phyloP scores from a whole-genome alignment of 1,140 invertebrate genomes.

The Hylaeus anthracinus region DNA sequence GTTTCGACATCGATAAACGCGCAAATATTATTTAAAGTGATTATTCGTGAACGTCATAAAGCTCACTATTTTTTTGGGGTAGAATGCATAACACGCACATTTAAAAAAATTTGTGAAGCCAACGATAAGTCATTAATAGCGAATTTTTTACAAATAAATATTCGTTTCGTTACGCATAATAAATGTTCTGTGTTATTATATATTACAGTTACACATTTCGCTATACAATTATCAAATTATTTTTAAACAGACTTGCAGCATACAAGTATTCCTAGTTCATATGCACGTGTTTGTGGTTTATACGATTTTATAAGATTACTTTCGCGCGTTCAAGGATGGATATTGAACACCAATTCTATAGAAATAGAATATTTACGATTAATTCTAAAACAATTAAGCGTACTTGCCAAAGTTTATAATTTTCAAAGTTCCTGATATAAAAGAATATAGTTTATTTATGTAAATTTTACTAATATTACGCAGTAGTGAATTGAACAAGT shows the following conservation, averaged over 20 bases:
- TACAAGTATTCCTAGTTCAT: background rate
- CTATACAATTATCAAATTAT: slow-evolving; percentile 22
- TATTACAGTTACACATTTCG: background rate
- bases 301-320: background rate
- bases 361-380: background rate
- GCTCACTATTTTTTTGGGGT: background rate
- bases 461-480: slow-evolving; percentile 14
- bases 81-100: background rate
- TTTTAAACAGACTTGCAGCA: slow-evolving; percentile 14
- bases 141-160: background rate
- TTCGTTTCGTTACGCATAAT: background rate
- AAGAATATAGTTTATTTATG: background rate
- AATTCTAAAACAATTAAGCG: background rate
- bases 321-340: background rate
- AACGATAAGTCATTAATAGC: background rate
- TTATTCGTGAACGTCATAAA: background rate
- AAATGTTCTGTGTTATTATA: background rate
- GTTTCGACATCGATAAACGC: background rate
- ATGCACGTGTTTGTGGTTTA: background rate
- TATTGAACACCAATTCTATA: background rate
- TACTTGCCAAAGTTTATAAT: slow-evolving; percentile 3
- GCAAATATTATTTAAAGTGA: no score
- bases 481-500: background rate
- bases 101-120: background rate
- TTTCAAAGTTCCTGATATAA: background rate